A percentile compares a stretch with the other conserved stretches of the same genome.
Evolutionary conservation across 2,888 invertebrate genomes (phyloP).

Genomic region (Silvanus unidentatus): DNA sequence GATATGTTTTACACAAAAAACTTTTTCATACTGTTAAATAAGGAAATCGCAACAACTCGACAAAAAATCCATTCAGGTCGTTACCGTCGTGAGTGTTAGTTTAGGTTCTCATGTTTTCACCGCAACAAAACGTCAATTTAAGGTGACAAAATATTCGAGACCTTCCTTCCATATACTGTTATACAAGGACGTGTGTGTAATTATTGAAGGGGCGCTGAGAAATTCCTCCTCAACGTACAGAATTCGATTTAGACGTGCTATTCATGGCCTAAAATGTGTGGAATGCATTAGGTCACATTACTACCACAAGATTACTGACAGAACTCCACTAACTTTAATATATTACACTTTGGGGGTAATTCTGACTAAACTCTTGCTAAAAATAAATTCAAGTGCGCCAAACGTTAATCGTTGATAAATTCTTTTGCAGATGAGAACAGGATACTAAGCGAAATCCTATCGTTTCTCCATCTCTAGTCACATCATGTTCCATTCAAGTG

Average conservation of each 20-base stretch:
- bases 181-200: slow-evolving; percentile 23
- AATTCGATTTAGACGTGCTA: neutral
- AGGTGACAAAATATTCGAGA: slow-evolving; percentile 22
- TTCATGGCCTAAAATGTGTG: slow-evolving; percentile 27
- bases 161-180: slow-evolving; percentile 3
- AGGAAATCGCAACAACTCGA: too few relatives aligned
- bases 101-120: too few relatives aligned
- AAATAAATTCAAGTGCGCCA: neutral
- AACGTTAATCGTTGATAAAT: neutral
- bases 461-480: slow-evolving; percentile 3
- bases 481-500: slow-evolving; percentile 44
- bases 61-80: too few relatives aligned
- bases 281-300: slow-evolving; percentile 36
- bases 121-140: slow-evolving; percentile 2
- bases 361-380: neutral
- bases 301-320: slow-evolving; percentile 35
- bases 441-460: slow-evolving; percentile 6
- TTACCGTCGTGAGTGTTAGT: too few relatives aligned
- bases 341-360: slow-evolving; percentile 12
- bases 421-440: slow-evolving; percentile 23
- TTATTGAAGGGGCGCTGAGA: slow-evolving; percentile 28
- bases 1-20: slow-evolving; percentile 3
- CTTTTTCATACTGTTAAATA: too few relatives aligned
- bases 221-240: slow-evolving; percentile 23
- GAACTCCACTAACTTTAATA: slow-evolving; percentile 22